Percentiles rank a stretch among this genome's conserved stretches.
phyloP scores from a whole-genome alignment of 2,888 invertebrate genomes.

The Venusia cambrica region DNA sequence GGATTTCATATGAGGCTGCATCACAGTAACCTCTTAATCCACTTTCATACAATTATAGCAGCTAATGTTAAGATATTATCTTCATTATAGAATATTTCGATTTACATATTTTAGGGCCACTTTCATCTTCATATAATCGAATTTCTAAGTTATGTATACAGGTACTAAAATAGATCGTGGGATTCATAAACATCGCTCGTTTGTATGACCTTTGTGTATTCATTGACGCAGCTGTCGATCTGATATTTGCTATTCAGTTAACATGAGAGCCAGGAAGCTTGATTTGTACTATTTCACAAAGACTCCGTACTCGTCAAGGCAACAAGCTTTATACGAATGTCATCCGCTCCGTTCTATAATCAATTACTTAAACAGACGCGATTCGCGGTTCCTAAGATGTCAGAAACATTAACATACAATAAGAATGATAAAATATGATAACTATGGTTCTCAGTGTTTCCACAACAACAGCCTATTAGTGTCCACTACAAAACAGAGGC shows the following conservation, averaged over 20 bases:
- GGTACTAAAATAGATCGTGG: neutral
- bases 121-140: constrained; percentile 13
- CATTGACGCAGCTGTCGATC: constrained; percentile 54
- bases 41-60: constrained; percentile 24
- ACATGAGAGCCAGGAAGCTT: constrained; percentile 64
- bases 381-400: constrained; percentile 16
- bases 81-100: constrained; percentile 16
- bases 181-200: constrained; percentile 8
- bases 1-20: constrained; percentile 15
- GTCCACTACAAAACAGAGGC: no score
- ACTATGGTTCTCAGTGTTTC: no score
- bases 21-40: constrained; percentile 27
- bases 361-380: constrained; percentile 25
- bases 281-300: constrained; percentile 48
- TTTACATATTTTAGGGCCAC: constrained; percentile 4
- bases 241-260: constrained; percentile 60
- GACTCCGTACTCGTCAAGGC: constrained; percentile 55
- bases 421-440: no score
- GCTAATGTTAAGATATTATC: no score
- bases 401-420: constrained; percentile 6
- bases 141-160: constrained; percentile 1
- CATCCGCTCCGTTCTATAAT: constrained; percentile 35
- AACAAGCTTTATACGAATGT: constrained; percentile 45
- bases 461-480: no score
- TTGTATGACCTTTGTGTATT: constrained; percentile 52